phyloP scores from a whole-genome alignment of 2,888 invertebrate genomes.

The Calephelis perditalis region DNA sequence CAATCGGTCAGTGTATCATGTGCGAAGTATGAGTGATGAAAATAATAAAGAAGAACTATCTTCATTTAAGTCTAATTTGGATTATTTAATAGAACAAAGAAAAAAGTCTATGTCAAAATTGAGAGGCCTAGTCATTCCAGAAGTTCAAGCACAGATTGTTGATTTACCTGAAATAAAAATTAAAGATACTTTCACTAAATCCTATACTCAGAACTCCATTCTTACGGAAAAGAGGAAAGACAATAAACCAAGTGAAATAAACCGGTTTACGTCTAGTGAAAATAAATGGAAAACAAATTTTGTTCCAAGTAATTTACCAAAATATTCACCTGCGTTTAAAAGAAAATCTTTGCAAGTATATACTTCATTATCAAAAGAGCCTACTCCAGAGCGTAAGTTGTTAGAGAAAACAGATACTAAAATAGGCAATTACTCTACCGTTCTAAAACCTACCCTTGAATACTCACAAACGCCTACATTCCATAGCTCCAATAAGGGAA shows the following conservation, averaged over 20 bases:
- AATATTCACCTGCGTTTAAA: conserved; percentile 90
- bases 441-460: conserved; percentile 34
- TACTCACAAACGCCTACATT: conserved; percentile 26
- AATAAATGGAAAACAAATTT: conserved; percentile 65
- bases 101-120: conserved; percentile 90
- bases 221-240: conserved; percentile 47
- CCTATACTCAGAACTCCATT: conserved; percentile 61
- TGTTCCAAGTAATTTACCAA: conserved; percentile 80
- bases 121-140: conserved; percentile 92
- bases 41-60: conserved; percentile 53
- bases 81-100: conserved; percentile 88
- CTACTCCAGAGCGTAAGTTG: conserved; percentile 65
- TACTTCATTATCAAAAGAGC: conserved; percentile 65
- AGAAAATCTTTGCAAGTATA: conserved; percentile 85
- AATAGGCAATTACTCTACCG: conserved; percentile 35
- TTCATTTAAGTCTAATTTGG: conserved; percentile 81
- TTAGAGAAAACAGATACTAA: conserved; percentile 48
- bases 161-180: conserved; percentile 92
- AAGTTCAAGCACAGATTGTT: conserved; percentile 81
- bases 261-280: conserved; percentile 52
- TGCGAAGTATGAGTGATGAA: conserved; percentile 66
- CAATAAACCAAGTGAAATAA: conserved; percentile 45
- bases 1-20: conserved; percentile 54
- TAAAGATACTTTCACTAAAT: conserved; percentile 75
- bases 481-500: conserved; percentile 41